Conservation (phyloP, 2,113 vertebrate genomes). For the Gambusia holbrooki region DNA sequence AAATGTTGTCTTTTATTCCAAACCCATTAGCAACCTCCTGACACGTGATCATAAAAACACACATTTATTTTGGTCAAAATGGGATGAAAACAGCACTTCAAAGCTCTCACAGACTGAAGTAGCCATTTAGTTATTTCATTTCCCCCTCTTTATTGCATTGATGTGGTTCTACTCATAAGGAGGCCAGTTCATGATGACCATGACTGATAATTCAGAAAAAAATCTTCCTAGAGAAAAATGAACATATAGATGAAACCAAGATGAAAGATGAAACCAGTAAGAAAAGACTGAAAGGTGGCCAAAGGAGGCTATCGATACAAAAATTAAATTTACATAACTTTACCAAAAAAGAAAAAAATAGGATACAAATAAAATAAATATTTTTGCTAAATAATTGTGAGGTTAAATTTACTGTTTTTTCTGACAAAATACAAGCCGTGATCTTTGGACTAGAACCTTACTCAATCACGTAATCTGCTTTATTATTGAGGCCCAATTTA, state of each 20-base stretch:
- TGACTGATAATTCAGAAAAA: slow-evolving; percentile 70
- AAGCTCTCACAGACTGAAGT: slow-evolving; percentile 77
- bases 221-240: slow-evolving; percentile 69
- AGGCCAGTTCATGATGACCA: slow-evolving; percentile 65
- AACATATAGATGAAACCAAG: slow-evolving; percentile 30
- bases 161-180: slow-evolving; percentile 57
- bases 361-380: no score
- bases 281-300: slow-evolving; percentile 46
- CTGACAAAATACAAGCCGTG: no score
- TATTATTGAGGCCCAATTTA: no score
- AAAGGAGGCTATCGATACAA: slow-evolving; percentile 14
- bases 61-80: slow-evolving; percentile 80
- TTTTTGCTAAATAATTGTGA: no score
- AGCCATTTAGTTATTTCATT: slow-evolving; percentile 76
- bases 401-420: no score
- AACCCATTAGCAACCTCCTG: slow-evolving; percentile 82
- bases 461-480: no score
- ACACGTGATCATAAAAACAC: slow-evolving; percentile 78
- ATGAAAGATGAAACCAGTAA: slow-evolving; percentile 14
- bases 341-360: background rate
- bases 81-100: slow-evolving; percentile 80
- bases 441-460: no score
- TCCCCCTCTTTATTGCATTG: slow-evolving; percentile 55
- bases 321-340: background rate
- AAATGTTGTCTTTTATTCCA: slow-evolving; percentile 81